Percentiles rank a stretch among this genome's conserved stretches.
Evolutionary conservation across 2,113 vertebrate genomes (phyloP).

Genomic region (Okapia johnstoni): DNA sequence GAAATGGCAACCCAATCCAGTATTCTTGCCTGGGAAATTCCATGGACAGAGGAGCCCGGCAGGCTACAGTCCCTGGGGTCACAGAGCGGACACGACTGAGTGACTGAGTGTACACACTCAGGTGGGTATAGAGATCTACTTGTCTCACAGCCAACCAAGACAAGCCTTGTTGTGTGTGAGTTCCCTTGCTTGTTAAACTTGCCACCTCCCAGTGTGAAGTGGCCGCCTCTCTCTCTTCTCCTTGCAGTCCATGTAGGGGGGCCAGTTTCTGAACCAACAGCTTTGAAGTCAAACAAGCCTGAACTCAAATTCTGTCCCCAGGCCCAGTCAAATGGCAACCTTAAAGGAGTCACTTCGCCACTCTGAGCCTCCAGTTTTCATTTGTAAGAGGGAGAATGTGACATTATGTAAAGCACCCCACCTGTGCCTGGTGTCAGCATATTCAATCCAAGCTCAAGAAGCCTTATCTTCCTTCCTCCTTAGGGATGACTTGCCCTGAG

Average conservation of each 20-base stretch:
- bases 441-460: neutral
- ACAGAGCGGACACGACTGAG: neutral
- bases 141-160: neutral
- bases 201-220: neutral
- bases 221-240: neutral
- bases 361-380: neutral
- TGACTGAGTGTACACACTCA: neutral
- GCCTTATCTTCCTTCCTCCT: neutral
- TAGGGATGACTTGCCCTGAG: neutral
- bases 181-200: neutral
- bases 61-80: neutral
- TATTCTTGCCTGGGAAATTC: neutral
- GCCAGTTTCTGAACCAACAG: neutral
- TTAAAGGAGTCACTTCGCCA: neutral
- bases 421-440: rapidly evolving
- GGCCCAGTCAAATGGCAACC: neutral
- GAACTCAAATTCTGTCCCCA: neutral
- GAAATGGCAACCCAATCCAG: neutral
- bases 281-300: neutral
- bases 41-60: neutral
- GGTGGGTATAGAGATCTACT: neutral
- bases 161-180: neutral
- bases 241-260: neutral
- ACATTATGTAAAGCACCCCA: neutral
- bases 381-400: neutral